Evolutionary conservation across 2,797 vertebrate species (phyloP).

Genomic region (Chelidonichthys spinosus): DNA sequence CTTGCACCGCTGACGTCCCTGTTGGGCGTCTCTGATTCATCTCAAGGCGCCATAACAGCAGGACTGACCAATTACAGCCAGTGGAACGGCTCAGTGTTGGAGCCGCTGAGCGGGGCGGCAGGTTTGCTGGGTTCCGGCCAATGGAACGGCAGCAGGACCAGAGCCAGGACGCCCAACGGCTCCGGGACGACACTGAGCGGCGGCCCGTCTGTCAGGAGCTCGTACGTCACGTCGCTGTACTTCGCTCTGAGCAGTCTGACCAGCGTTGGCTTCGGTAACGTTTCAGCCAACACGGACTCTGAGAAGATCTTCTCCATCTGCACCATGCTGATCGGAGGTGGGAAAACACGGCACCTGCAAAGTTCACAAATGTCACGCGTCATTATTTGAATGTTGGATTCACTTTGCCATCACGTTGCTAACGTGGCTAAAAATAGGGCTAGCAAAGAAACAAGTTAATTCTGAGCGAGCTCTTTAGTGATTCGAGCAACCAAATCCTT

Average conservation of each 20-base stretch:
- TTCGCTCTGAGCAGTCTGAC: constrained; percentile 94
- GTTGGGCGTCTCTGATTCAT: constrained; percentile 68
- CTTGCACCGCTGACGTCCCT: constrained; percentile 78
- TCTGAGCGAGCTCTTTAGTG: no score
- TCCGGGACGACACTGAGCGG: constrained; percentile 80
- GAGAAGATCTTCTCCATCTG: constrained; percentile 96
- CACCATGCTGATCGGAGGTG: constrained; percentile 92
- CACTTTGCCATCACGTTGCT: no score
- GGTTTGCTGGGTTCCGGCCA: constrained; percentile 47
- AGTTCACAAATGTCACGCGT: no score
- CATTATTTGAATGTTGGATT: not conserved
- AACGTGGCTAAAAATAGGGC: no score
- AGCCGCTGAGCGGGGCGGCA: constrained; percentile 21
- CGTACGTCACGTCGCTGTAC: constrained; percentile 93
- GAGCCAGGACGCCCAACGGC: constrained; percentile 38
- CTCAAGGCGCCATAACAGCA: constrained; percentile 51
- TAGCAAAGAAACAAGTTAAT: no score
- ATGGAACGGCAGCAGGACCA: constrained; percentile 67
- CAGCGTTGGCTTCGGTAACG: constrained; percentile 93
- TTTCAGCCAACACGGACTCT: constrained; percentile 92
- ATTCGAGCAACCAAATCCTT: no score
- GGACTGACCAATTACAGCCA: constrained; percentile 67
- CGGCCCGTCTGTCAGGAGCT: constrained; percentile 89
- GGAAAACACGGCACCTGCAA: constrained; percentile 31
- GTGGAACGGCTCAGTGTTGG: constrained; percentile 65